Evolutionary conservation across 2,888 invertebrate genomes (phyloP), one percentile per base, ranked within the genome.

Genomic region (Drosophila cognata): DNA sequence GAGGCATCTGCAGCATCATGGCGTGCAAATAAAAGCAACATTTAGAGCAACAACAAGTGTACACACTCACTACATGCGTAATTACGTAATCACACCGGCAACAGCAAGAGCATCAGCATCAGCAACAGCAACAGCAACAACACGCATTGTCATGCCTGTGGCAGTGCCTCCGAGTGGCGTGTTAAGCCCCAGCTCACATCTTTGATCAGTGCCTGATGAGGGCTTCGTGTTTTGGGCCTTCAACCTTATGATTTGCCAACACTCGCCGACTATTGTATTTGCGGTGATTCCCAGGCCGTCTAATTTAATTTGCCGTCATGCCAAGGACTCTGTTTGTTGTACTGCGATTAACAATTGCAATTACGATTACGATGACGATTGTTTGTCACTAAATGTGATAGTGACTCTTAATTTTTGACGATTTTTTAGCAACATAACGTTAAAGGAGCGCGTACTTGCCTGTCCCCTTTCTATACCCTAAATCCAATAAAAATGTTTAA

Each of bases 1-100:
- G 70, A 52, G 69, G 52, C 69, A 70, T 70, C 38, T 70, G 57
- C 71, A 62, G 81, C 77, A 81, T 65, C 81, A 76, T 88, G 77
- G 72, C 73, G 84, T 85, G 84, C 90, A 90, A 90, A 84, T 88
- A 84, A 89, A 79, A 74, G 79, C 66, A 79, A 88, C 76, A 85
- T 81, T 83, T 86, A 64, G 50, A 70, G 70, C 60, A 59, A 67
- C 71, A 60, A 58, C 61, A 64, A 64, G 59, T 59, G 62, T 65
- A 59, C 69, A 57, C 77, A 78, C 28, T 57, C 58, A 67, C 72
- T 67, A 82, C 65, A 68, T 57, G 71, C 63, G 68, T 82, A 79
- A 80, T 77, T 84, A 87, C 87, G 81, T 72, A 68, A 74, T 71
- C 61, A 70, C 61, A 73, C 60, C 62, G 46, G 21, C 64, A 74